Evolutionary conservation across 2,888 invertebrate species (phyloP).

Genomic region (Oegoconia quadripuncta): DNA sequence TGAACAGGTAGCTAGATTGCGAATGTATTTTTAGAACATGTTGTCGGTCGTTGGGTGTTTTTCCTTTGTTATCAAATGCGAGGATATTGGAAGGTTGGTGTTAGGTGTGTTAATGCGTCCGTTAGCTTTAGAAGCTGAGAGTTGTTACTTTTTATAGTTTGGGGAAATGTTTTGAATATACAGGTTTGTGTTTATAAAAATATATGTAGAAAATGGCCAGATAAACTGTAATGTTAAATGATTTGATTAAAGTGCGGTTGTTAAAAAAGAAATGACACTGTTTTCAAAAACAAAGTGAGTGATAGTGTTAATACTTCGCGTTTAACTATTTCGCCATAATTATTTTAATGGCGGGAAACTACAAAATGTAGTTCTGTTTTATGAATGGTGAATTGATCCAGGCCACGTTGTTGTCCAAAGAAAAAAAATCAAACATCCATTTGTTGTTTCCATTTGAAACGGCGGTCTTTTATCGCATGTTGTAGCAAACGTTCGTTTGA

Average conservation of each 20-base stretch:
- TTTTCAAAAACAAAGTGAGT: no score
- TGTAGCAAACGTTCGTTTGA: conserved; percentile 54
- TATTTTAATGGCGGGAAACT: no score
- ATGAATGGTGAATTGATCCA: neutral
- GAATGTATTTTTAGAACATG: conserved; percentile 77
- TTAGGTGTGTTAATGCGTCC: conserved; percentile 55
- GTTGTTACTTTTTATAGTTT: conserved; percentile 41
- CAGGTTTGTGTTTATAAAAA: neutral
- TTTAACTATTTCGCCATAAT: no score
- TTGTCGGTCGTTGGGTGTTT: conserved; percentile 72
- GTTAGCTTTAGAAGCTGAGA: conserved; percentile 39
- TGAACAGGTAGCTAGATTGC: conserved; percentile 76
- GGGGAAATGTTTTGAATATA: conserved; percentile 20
- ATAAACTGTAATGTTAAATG: neutral
- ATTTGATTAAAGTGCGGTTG: no score
- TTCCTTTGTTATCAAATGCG: conserved; percentile 75
- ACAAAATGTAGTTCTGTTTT: neutral
- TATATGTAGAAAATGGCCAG: neutral
- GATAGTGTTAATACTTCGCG: no score
- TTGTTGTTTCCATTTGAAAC: conserved; percentile 62
- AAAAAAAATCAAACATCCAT: conserved; percentile 46
- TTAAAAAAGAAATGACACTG: no score
- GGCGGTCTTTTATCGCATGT: conserved; percentile 66
- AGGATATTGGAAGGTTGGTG: conserved; percentile 58
- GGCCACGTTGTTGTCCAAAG: neutral